Evolutionary conservation across 2,888 invertebrate genomes (phyloP), one percentile per base, ranked within the genome.

Genomic region (Polydrusus tereticollis): DNA sequence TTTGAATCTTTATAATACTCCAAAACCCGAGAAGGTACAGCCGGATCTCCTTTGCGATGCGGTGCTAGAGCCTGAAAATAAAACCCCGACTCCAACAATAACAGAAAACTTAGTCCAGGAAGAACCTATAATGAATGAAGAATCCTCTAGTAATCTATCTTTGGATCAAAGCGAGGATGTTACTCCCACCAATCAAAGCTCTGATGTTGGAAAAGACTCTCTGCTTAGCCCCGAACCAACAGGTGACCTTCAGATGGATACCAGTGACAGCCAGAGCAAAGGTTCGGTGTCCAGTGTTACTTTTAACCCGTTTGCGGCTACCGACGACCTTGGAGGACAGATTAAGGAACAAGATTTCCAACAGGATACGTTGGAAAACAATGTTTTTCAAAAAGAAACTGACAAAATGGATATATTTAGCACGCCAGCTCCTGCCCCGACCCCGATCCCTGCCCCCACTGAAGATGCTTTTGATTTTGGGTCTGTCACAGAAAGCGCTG

Each of bases 281-380:
- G 85, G 83, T 38, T 85, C 85, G 1, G 82, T 83, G 3, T 84
- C 84, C 1, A 85, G 85, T 75, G 84, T 83, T 8, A 85, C 85
- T 10, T 84, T 87, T 52, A 88, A 88, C 83, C 88, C 88, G 0
- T 89, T 86, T 73, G 83, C 85, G 16, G 77, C 80, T 5, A 77
- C 78, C 12, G 84, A 85, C 69, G 83, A 83, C 16, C 74, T 74
- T 8, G 67, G 62, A 16, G 78, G 76, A 72, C 79, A 81, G n/a
- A 67, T 74, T 12, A 79, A 79, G 68, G 79, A 79, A 20, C 78
- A 75, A 33, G 78, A 77, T 57, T 76, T 76, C 7, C 50, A 55
- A n/a, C 72, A 77, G 43, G 78, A 78, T 64, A 36, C 41, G 1
- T 77, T 76, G 45, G 72, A 71, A 10, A 75, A 77, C 21, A 77